These are phyloP conservation scores for Ceuthmochares aereus DNA, from an alignment of 2,113 vertebrate species.

Conservation along the genomic window DNA sequence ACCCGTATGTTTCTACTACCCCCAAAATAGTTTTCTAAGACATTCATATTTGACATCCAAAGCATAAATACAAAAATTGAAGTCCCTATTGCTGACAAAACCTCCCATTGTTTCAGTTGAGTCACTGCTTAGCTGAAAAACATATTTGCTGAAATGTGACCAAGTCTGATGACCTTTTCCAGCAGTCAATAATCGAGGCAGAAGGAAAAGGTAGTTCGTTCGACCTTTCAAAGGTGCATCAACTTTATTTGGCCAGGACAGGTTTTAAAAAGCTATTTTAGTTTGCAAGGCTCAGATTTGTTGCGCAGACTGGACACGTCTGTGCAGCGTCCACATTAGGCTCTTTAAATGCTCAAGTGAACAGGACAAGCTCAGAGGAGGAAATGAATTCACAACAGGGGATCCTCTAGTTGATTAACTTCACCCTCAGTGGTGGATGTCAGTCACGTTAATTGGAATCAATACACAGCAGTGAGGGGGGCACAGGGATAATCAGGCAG, in stretches of 20 bases:
- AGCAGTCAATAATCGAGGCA: background rate
- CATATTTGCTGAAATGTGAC: background rate
- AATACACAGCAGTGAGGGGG: slow-evolving; percentile 73
- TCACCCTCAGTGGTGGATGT: slow-evolving; percentile 71
- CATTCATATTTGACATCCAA: background rate
- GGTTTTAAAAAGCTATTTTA: background rate
- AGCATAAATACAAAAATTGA: background rate
- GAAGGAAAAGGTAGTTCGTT: background rate
- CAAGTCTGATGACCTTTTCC: background rate
- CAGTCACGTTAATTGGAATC: slow-evolving; percentile 79
- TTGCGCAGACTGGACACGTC: slow-evolving; percentile 5
- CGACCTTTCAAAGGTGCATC: background rate
- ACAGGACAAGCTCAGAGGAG: slow-evolving; percentile 70
- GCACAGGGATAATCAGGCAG: slow-evolving; percentile 70
- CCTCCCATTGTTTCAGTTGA: background rate
- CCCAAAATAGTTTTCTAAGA: background rate
- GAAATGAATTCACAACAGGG: slow-evolving; percentile 80
- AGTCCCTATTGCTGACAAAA: background rate
- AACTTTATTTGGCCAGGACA: background rate
- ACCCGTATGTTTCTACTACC: background rate
- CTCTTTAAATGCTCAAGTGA: slow-evolving; percentile 62
- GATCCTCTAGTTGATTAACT: slow-evolving; percentile 75
- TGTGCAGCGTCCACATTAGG: slow-evolving; percentile 13
- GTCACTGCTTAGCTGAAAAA: background rate
- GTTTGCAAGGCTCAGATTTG: background rate